Base-by-base conservation (phyloP, 2,888 invertebrate genomes). In the Aphodius granarius region DNA sequence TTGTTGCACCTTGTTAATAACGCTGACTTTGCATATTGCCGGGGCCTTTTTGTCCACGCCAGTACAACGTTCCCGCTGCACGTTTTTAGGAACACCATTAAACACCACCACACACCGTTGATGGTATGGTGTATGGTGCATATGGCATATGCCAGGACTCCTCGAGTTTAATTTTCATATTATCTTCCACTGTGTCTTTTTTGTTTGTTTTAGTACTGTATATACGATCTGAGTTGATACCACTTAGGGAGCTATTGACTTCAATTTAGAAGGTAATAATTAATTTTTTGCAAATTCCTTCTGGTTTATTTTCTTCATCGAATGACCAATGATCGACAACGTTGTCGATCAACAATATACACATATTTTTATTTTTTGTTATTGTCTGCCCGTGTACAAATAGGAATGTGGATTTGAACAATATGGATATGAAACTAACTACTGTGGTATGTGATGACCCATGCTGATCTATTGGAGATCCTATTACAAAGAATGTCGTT, bases 1-100 rank as follows among this genome's bases (percentile, higher is more conserved):
- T 85, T 85, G 86, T 85, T 85, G 85, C 85, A 86, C 85, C 86
- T 86, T 85, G 86, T 86, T 86, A 86, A 86, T 86, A 86, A 86
- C 83, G 85, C 85, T 86, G 86, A 86, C 86, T 86, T 85, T 86
- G 86, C 86, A 86, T 85, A 85, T 85, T 85, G 83, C 83, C 81
- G 76, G 81, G 75, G 80, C 82, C 68, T 84, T 84, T 84, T 83
- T 83, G 83, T 83, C 79, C 68, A 16, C 20, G 68, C 78, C 79
- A 72, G 75, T 76, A 76, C 80, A 81, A 77, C 80, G 80, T 81
- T 81, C 81, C 81, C 81, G 82, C 81, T 79, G 84, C 84, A 85
- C 83, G 84, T 83, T 84, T 81, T 84, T 82, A 84, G 83, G 84
- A 82, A 84, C 82, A 82, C 84, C 83, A 85, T 84, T 84, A 84